phyloP scores from a whole-genome alignment of 2,113 vertebrate genomes.

The Dasyornis broadbenti region DNA sequence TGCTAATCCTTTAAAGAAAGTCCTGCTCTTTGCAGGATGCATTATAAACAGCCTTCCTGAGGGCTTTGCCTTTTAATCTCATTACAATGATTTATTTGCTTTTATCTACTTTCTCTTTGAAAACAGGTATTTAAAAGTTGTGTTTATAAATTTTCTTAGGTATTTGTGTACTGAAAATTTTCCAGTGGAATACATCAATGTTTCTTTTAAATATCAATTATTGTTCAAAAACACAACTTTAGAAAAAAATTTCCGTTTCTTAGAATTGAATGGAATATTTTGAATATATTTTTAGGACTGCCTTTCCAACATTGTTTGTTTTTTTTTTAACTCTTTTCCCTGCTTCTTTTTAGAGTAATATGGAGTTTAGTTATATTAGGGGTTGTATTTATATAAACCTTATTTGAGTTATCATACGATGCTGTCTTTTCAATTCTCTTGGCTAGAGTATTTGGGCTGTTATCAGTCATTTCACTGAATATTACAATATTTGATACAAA shows the following conservation, averaged over 20 bases:
- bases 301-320: not conserved
- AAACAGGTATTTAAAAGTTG: not conserved
- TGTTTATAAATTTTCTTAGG: not conserved
- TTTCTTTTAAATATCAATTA: not conserved
- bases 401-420: not conserved
- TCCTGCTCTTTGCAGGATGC: not conserved
- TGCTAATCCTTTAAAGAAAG: not conserved
- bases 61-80: not conserved
- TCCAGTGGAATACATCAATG: not conserved
- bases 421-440: not conserved
- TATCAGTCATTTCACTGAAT: not conserved
- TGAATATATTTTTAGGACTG: not conserved
- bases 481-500: not conserved
- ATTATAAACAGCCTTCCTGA: not conserved
- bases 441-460: not conserved
- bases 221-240: not conserved
- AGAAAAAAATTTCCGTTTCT: not conserved
- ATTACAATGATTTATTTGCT: not conserved
- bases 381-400: not conserved
- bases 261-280: not conserved
- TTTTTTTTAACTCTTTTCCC: not conserved
- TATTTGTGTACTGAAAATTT: not conserved
- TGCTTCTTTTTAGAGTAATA: not conserved
- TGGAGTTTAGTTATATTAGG: not conserved
- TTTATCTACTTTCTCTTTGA: not conserved